Evolutionary conservation across 2,888 invertebrate species (phyloP).

Genomic region (Andrena chrysosceles): DNA sequence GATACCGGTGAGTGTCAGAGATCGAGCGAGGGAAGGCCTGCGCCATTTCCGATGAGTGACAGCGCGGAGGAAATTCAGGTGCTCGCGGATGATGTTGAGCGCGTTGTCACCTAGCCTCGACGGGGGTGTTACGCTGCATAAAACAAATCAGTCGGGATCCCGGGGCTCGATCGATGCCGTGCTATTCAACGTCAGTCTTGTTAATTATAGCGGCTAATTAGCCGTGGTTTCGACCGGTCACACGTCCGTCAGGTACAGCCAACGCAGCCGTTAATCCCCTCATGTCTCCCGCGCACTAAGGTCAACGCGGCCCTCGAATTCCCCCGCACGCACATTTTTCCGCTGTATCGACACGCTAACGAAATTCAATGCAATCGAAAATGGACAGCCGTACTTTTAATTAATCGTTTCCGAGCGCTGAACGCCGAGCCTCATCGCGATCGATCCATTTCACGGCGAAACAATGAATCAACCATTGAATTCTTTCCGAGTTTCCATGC

Average conservation of each 20-base stretch:
- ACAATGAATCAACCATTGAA: neutral
- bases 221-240: conserved; percentile 69
- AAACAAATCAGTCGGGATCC: conserved; percentile 61
- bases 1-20: neutral
- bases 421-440: neutral
- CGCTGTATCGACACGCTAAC: conserved; percentile 6
- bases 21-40: neutral
- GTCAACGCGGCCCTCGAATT: conserved; percentile 15
- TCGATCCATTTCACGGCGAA: neutral
- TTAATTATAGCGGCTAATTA: conserved; percentile 81
- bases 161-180: conserved; percentile 46
- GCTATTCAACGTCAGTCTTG: conserved; percentile 69
- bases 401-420: conserved; percentile 16
- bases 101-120: conserved; percentile 25
- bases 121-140: conserved; percentile 33
- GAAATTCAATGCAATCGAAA: conserved; percentile 23
- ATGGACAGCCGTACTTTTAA: conserved; percentile 4
- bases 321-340: conserved; percentile 8
- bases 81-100: neutral
- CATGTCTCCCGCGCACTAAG: conserved; percentile 25
- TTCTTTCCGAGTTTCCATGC: neutral
- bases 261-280: neutral
- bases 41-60: conserved; percentile 39
- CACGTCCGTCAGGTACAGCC: conserved; percentile 39
- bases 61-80: conserved; percentile 23